Base-by-base conservation (phyloP, 2,797 vertebrate genomes). In the Sardinella longiceps region DNA sequence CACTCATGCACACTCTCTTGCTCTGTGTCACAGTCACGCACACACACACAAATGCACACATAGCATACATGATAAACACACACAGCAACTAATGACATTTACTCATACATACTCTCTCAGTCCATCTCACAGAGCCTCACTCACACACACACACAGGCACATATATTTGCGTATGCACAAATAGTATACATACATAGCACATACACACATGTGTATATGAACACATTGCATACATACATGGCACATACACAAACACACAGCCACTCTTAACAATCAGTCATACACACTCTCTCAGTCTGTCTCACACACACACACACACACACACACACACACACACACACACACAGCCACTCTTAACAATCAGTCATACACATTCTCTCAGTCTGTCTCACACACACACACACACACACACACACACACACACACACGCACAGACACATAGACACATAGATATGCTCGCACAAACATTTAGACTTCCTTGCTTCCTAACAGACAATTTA, bases 401-500 rank as follows among this genome's bases (percentile, higher is more conserved):
- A 60, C 58, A 60, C 20, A 20, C 58, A n/a, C 2, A 25, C 58
- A 60, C 56, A 63, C 58, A 63, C 58, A 63, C 4, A 63, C 3
- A 5, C 58, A 63, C 6, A n/a, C 2, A 25, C 58, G n/a, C 56
- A 63, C 58, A 63, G n/a, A 63, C 4, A 63, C 3, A 5, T 25
- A 63, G 3, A n/a, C 56, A 58, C 56, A n/a, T 30, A 63, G 28
- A 30, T 70, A 0, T 37, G 33, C 23, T 37, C 37, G 43, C 37
- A 77, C 37, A 74, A 74, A 70, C 63, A 70, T 70, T 70, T 70
- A 33, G 33, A 77, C 37, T 77, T 77, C 4, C 0, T 12, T 10
- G 70, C 70, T 77, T 77, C 70, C 37, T 77, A 43, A 43, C 70
- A 70, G 66, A 70, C 66, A 77, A 77, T 77, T 77, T 77, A 77